A percentile compares a stretch with the other conserved stretches of the same genome.
Conservation (phyloP, 2,888 invertebrate species). For the Dichetophora obliterata region DNA sequence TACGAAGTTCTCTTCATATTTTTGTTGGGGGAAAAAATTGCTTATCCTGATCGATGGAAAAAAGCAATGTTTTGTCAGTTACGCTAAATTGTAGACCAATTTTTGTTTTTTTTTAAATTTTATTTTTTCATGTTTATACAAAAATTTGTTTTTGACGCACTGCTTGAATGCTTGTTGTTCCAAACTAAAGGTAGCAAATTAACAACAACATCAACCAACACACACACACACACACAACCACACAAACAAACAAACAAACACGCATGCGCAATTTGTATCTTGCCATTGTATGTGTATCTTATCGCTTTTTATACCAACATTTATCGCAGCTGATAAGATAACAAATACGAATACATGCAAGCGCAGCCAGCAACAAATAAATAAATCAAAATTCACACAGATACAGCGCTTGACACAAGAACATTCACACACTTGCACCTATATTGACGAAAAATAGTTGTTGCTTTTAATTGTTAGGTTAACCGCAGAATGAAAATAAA, state of each 20-base stretch:
- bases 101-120: no score
- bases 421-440: constrained; percentile 29
- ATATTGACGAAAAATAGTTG: neutral
- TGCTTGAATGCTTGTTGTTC: no score
- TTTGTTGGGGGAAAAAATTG: no score
- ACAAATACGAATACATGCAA: constrained; percentile 51
- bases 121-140: no score
- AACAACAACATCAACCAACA: constrained; percentile 5
- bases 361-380: constrained; percentile 1
- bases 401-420: constrained; percentile 30
- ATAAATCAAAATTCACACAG: constrained; percentile 35
- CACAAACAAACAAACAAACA: constrained; percentile 51
- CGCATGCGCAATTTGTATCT: constrained; percentile 67
- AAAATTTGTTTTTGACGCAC: no score
- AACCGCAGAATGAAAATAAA: constrained; percentile 43
- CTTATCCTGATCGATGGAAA: no score
- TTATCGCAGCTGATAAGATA: constrained; percentile 63
- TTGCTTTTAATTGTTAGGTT: constrained; percentile 46
- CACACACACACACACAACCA: constrained; percentile 36
- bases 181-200: neutral
- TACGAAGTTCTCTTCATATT: no score
- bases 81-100: no score
- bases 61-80: no score
- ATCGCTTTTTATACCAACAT: constrained; percentile 50
- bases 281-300: constrained; percentile 56